Evolutionary conservation across 2,113 vertebrate species (phyloP).

Genomic region (Artemisiospiza belli): DNA sequence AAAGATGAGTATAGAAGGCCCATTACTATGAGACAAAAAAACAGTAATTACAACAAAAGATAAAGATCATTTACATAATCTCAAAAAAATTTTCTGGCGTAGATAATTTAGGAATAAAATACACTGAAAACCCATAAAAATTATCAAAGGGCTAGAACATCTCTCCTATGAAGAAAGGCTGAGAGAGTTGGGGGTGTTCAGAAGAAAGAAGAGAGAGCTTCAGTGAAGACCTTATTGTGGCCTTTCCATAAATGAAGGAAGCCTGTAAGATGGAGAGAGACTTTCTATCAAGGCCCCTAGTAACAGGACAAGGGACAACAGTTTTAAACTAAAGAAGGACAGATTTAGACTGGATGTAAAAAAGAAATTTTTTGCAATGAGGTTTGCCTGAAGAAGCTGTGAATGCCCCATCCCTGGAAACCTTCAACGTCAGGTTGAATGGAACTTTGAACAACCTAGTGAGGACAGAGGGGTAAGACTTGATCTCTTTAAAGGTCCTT

Average conservation of each 20-base stretch:
- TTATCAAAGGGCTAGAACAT: neutral
- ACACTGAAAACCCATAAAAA: neutral
- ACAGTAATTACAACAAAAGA: neutral
- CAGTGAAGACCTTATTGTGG: rapidly evolving
- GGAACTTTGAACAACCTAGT: neutral
- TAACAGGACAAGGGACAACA: neutral
- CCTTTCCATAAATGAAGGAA: neutral
- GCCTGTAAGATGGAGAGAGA: neutral
- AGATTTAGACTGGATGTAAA: neutral
- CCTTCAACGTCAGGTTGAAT: neutral
- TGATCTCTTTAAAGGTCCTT: neutral
- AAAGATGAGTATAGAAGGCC: neutral
- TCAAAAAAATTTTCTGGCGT: neutral
- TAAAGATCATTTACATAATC: neutral
- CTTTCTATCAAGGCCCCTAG: neutral
- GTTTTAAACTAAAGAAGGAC: neutral
- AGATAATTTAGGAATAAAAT: neutral
- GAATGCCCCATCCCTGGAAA: neutral
- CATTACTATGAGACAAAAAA: neutral
- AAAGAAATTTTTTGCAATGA: neutral
- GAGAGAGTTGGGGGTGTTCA: neutral
- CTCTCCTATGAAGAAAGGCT: neutral
- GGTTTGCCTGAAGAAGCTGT: neutral
- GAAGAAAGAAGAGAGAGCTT: neutral
- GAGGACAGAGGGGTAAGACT: neutral